Evolutionary conservation across 2,113 vertebrate genomes (phyloP).

Genomic region (Callipepla squamata): DNA sequence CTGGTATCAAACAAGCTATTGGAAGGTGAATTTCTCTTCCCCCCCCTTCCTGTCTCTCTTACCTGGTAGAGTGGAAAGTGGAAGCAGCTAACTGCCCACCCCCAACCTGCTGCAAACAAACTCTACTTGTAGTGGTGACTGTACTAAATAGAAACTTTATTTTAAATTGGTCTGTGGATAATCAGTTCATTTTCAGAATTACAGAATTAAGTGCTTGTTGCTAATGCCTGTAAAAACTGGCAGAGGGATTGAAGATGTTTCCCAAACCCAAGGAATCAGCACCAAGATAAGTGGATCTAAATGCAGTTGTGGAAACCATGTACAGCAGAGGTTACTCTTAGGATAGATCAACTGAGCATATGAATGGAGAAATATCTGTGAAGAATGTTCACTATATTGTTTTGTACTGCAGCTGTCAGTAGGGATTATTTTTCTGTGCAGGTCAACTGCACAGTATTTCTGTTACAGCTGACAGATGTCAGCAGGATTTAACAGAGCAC

Average conservation of each 20-base stretch:
- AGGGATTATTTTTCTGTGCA: background rate
- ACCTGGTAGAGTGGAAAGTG: background rate
- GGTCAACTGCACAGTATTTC: background rate
- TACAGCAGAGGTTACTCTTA: background rate
- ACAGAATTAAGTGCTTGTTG: background rate
- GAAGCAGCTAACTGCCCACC: background rate
- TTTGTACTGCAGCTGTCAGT: background rate
- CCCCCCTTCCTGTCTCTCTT: background rate
- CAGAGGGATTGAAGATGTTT: background rate
- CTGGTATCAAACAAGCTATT: background rate
- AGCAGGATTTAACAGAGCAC: background rate
- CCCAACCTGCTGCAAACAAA: background rate
- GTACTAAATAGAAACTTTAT: background rate
- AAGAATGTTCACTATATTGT: fast-evolving
- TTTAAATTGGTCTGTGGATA: background rate
- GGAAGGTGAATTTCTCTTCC: background rate
- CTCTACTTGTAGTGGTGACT: background rate
- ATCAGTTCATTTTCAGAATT: background rate
- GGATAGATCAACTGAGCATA: background rate
- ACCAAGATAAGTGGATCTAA: background rate
- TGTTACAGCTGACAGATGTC: background rate
- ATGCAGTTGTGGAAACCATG: background rate
- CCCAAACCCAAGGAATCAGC: background rate
- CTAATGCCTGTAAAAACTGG: background rate
- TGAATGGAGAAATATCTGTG: background rate